Evolutionary conservation across 1,140 invertebrate species (phyloP).

Genomic region (Subanguina moxae): DNA sequence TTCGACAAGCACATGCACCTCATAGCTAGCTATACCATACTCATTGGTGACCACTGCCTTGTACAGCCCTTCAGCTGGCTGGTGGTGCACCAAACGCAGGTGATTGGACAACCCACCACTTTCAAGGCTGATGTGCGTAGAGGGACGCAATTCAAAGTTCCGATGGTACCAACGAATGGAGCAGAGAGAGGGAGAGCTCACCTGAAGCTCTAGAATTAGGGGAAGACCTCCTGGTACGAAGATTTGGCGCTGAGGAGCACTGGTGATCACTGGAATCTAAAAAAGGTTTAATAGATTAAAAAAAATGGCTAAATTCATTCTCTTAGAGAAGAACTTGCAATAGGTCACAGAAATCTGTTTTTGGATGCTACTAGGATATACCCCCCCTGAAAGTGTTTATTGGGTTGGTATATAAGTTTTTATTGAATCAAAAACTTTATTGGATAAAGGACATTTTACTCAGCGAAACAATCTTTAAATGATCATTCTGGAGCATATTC

Average conservation of each 20-base stretch:
- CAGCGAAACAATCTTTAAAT: no score
- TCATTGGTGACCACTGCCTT: slow-evolving; percentile 35
- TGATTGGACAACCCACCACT: slow-evolving; percentile 35
- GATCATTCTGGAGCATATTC: no score
- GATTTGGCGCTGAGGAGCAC: slow-evolving; percentile 21
- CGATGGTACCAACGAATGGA: slow-evolving; percentile 44
- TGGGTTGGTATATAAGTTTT: no score
- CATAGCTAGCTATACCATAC: slow-evolving; percentile 35
- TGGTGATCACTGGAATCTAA: slow-evolving; percentile 24
- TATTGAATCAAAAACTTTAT: no score
- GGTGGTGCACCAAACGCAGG: slow-evolving; percentile 20
- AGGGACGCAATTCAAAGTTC: slow-evolving; percentile 48
- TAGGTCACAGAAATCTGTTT: no score
- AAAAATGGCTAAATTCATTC: no score
- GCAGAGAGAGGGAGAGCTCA: slow-evolving; percentile 3
- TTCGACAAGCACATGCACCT: slow-evolving; percentile 38
- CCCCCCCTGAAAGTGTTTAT: no score
- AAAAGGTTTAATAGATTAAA: background rate
- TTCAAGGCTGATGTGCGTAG: slow-evolving; percentile 11
- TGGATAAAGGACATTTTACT: no score
- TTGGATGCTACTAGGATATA: no score
- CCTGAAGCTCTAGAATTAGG: slow-evolving; percentile 28
- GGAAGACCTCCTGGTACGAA: slow-evolving; percentile 39
- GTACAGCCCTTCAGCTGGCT: slow-evolving; percentile 41
- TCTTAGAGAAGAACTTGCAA: no score